Evolutionary conservation across 2,797 vertebrate species (phyloP).

Genomic region (Gymnothorax reevesii): DNA sequence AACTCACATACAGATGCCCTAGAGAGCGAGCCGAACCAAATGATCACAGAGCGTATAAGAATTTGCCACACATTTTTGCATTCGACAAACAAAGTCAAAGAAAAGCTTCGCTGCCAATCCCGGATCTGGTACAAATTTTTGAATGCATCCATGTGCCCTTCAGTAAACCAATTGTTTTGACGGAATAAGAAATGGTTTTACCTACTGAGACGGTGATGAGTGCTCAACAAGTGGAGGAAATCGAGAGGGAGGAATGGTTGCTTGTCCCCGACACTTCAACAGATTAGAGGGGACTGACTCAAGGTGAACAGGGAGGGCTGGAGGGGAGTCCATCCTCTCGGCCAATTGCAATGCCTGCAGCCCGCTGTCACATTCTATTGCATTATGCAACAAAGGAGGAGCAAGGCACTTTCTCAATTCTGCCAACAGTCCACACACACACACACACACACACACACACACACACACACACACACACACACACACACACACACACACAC

Average conservation of each 20-base stretch:
- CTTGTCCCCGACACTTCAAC: conserved; percentile 9
- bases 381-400: neutral
- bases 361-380: conserved; percentile 41
- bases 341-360: conserved; percentile 61
- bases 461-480: neutral
- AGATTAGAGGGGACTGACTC: conserved; percentile 11
- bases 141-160: neutral
- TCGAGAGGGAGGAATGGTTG: conserved; percentile 3
- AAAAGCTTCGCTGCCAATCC: neutral
- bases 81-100: neutral
- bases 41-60: neutral
- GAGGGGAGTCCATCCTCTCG: conserved; percentile 59
- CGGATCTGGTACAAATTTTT: neutral
- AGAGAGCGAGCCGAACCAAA: neutral
- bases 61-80: neutral
- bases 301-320: conserved; percentile 63
- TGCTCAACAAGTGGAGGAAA: neutral
- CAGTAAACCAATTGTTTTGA: neutral
- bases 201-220: neutral
- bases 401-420: neutral
- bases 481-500: too few relatives aligned
- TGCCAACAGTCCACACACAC: neutral
- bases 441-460: neutral
- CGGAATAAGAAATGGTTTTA: neutral
- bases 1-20: neutral